Base-by-base conservation (phyloP, 2,113 vertebrate species). In the Oophaga pumilio region DNA sequence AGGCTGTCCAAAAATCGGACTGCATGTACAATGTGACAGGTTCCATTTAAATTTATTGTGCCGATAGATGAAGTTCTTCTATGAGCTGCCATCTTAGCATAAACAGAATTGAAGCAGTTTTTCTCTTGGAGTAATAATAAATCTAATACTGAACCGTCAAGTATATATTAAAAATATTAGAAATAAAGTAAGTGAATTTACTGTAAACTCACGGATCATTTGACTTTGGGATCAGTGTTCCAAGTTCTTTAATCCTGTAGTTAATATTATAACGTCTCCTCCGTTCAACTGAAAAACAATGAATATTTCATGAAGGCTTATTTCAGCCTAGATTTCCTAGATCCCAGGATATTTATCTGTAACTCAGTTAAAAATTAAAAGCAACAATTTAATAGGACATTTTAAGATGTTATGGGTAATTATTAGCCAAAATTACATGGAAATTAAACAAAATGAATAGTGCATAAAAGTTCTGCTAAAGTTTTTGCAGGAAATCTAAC, bases 241-340 rank as follows among this genome's bases (percentile, higher is more conserved):
- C 98, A 92, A 99, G 95, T 91, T 99, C 98, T 93, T 99, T 99
- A 91, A 99, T 99, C 94, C 98, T 95, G 94, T 99, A 98, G 95
- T 99, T 99, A 93, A 99, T 99, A 94, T 99, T 99, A 93, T 99
- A 99, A 91, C 98, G 94, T 90, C 98, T 94, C 92, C 98, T 95
- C 94, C 98, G 96, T 96, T 99, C 98, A 94, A 99, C 98, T 99
- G 91, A 92, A 85, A 91, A 91, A 93, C 90, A 92, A 92, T 89
- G 93, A 92, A 93, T 8, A 24, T 89, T 89, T 90, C 86, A 90
- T 93, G 88, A 92, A 85, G 91, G 85, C 89, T 91, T 89, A 92
- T 86, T 91, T n/a, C 18, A 52, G 22, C 8, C 20, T 79, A 57
- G n/a, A 57, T 79, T 26, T 17, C 24, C 13, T 7, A 43, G 69